phyloP scores from a whole-genome alignment of 2,888 invertebrate species.

The Himalopsyche kuldschensis region DNA sequence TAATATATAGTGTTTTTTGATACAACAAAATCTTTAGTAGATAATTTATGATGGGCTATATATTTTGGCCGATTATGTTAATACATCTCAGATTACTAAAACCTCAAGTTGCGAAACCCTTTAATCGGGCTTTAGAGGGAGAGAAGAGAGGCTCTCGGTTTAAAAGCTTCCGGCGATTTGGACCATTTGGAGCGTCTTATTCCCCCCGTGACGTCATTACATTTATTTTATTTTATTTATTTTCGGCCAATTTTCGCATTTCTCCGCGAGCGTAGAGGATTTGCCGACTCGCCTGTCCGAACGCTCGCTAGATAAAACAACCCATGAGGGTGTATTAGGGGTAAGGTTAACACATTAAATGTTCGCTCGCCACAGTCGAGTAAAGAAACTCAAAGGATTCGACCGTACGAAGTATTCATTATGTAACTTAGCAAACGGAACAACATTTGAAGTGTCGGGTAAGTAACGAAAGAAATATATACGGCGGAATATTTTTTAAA shows the following conservation, averaged over 20 bases:
- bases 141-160: conserved; percentile 26
- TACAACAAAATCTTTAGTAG: too few species aligned
- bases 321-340: background rate
- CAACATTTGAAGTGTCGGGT: background rate
- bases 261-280: conserved; percentile 28
- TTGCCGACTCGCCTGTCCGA: conserved; percentile 4
- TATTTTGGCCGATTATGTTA: background rate
- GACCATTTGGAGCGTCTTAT: conserved; percentile 32
- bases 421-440: background rate
- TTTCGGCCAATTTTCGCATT: conserved; percentile 38
- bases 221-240: conserved; percentile 38
- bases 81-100: background rate
- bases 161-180: conserved; percentile 41
- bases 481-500: too few species aligned
- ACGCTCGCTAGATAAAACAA: background rate
- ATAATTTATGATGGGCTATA: too few species aligned
- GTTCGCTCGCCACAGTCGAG: background rate
- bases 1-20: too few species aligned
- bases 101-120: background rate
- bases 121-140: background rate
- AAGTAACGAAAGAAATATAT: background rate
- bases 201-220: conserved; percentile 38
- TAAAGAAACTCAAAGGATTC: background rate
- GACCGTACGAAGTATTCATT: background rate
- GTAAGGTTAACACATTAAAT: background rate